phyloP scores from a whole-genome alignment of 2,113 vertebrate species.

The Toxostoma redivivum region DNA sequence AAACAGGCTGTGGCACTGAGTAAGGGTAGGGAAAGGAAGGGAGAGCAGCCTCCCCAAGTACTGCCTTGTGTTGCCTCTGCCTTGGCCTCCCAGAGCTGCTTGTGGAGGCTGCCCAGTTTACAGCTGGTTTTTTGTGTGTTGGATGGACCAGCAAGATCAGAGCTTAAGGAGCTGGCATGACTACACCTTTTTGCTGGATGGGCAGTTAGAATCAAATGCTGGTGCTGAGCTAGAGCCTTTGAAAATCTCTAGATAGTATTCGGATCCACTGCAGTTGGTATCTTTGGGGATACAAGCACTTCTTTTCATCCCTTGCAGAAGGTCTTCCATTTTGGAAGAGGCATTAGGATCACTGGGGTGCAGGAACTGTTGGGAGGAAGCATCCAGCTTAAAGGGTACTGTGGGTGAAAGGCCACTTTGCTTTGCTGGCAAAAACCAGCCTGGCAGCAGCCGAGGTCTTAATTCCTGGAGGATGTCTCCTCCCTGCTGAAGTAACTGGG shows the following conservation, averaged over 20 bases:
- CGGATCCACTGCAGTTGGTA: neutral
- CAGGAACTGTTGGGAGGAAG: neutral
- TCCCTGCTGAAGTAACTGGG: neutral
- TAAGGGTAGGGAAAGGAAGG: neutral
- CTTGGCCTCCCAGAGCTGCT: neutral
- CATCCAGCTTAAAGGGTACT: neutral
- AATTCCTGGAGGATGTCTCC: neutral
- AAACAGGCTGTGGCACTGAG: neutral
- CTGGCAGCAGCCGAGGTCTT: neutral
- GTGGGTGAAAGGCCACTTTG: neutral
- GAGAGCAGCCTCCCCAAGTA: neutral
- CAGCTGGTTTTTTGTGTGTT: neutral
- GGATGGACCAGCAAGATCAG: neutral
- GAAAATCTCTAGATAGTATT: neutral
- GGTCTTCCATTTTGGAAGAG: neutral
- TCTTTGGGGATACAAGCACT: neutral
- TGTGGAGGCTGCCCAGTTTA: neutral
- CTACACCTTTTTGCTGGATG: neutral
- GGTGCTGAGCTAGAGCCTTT: neutral
- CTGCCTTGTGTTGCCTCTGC: neutral
- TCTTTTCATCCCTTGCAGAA: neutral
- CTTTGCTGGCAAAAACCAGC: neutral
- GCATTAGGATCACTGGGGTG: neutral
- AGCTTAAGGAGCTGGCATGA: neutral
- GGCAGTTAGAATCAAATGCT: neutral